Evolutionary conservation across 2,888 invertebrate species (phyloP).

Genomic region (Ypsolopha scabrella): DNA sequence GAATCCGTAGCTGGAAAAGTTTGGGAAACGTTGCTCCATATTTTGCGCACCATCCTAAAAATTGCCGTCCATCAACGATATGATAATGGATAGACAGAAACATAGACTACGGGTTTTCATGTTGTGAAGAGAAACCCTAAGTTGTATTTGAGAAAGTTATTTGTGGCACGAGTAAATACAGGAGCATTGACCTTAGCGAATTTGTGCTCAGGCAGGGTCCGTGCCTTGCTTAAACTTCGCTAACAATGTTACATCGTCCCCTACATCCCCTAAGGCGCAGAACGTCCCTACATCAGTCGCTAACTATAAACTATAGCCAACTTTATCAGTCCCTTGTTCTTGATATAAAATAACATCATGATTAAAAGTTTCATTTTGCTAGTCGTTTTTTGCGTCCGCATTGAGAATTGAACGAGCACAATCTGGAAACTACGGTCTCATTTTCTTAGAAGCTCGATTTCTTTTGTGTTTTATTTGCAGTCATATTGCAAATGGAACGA

Average conservation of each 20-base stretch:
- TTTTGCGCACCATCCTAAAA: no score
- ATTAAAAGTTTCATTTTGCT: no score
- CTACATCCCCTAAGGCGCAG: slow-evolving; percentile 47
- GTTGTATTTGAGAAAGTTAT: neutral
- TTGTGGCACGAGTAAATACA: neutral
- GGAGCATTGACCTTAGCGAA: slow-evolving; percentile 50
- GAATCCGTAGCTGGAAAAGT: no score
- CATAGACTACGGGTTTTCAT: no score
- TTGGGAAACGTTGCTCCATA: no score
- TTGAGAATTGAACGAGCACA: slow-evolving; percentile 22
- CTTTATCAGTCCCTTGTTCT: slow-evolving; percentile 52
- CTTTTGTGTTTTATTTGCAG: slow-evolving; percentile 20
- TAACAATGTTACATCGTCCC: slow-evolving; percentile 59
- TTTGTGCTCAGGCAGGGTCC: slow-evolving; percentile 45
- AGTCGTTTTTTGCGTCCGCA: neutral
- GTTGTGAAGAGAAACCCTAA: no score
- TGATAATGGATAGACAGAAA: no score
- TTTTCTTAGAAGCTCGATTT: slow-evolving; percentile 33
- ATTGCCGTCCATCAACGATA: no score
- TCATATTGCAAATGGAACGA: slow-evolving; percentile 18
- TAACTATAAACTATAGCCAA: slow-evolving; percentile 46
- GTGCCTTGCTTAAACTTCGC: slow-evolving; percentile 55
- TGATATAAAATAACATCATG: slow-evolving; percentile 23
- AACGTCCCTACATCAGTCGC: slow-evolving; percentile 58
- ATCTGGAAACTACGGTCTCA: slow-evolving; percentile 39